Percentiles rank a stretch among this genome's conserved stretches.
These are phyloP conservation scores for Lordiphosa fenestrarum DNA, from an alignment of 2,888 invertebrate genomes.

Conservation along the genomic window DNA sequence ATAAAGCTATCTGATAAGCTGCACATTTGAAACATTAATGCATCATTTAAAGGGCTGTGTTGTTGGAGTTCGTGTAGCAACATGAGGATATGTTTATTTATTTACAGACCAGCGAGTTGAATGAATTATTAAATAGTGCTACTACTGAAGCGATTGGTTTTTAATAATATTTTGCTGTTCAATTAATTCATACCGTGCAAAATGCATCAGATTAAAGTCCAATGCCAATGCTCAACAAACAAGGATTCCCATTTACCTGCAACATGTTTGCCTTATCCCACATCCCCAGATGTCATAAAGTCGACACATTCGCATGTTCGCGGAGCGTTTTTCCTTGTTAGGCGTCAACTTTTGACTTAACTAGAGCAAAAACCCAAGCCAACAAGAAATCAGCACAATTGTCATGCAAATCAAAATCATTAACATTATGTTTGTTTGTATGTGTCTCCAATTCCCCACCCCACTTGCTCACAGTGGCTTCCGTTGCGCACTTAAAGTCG, in stretches of 20 bases:
- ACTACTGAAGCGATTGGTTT: too few species aligned
- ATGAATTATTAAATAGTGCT: too few species aligned
- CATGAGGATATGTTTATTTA: too few species aligned
- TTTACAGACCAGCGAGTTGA: too few species aligned
- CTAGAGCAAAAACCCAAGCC: conserved; percentile 11
- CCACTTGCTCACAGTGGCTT: conserved; percentile 74
- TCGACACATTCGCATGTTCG: conserved; percentile 10
- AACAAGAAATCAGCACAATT: conserved; percentile 5
- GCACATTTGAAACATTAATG: too few species aligned
- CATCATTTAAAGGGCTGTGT: too few species aligned
- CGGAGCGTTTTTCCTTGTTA: conserved; percentile 32
- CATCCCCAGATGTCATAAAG: conserved; percentile 24
- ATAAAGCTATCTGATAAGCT: too few species aligned
- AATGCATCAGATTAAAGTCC: too few species aligned
- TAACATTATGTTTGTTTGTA: conserved; percentile 29
- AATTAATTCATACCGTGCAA: too few species aligned
- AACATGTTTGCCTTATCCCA: conserved; percentile 1
- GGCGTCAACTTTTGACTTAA: conserved; percentile 18
- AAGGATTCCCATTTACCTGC: conserved; percentile 25
- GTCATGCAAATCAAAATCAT: conserved; percentile 32
- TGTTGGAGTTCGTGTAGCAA: too few species aligned
- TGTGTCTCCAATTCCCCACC: conserved; percentile 28
- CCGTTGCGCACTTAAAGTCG: conserved; percentile 74
- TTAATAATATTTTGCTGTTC: too few species aligned
- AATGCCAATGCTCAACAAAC: conserved; percentile 1